Base-by-base conservation (phyloP, 2,888 invertebrate species). In the Cataglyphis livida region DNA sequence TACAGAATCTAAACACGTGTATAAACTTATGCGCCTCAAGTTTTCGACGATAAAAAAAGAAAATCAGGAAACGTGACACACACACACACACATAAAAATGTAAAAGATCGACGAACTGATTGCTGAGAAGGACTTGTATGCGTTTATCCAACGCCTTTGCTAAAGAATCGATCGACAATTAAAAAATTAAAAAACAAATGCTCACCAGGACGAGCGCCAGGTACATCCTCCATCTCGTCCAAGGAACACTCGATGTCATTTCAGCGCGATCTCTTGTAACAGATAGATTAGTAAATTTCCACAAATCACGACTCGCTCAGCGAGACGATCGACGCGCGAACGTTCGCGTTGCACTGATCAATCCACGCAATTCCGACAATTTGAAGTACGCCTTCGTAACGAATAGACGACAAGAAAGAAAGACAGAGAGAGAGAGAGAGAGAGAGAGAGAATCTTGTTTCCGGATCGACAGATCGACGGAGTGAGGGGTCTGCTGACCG, bases 121-220 rank as follows among this genome's bases (percentile, higher is more conserved):
- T 12, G 12, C 41, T 10, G 35, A 41, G 44, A 15, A 44, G 38
- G 38, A 38, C 7, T 38, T 38, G 38, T 10, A 41, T 41, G 41
- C 41, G 41, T 44, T 44, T 44, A 12, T 41, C 41, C 41, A 41
- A 12, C 2, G 41, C 41, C 12, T 41, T 41, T 41, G 12, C 9
- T n/a, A 54, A 5, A 48, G 18, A 18, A 54, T 54, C 21, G 3
- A 54, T 48, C 18, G 2, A 5, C 44, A 51, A 7, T n/a, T 10
- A 10, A 54, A 54, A 21, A n/a, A n/a, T 18, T n/a, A 7, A 3
- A n/a, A 51, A 28, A 59, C 6, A 7, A 6, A 59, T 51, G 0
- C 76, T 76, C 9, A 76, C 76, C 76, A 76, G n/a, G 38, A 75
- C 12, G 38, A 76, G n/a, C n/a, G 28, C 66, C 38, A 66, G 15